Percentiles rank a stretch among this genome's conserved stretches.
Conservation (phyloP, 2,888 invertebrate species). For the Dermolepida albohirtum region DNA sequence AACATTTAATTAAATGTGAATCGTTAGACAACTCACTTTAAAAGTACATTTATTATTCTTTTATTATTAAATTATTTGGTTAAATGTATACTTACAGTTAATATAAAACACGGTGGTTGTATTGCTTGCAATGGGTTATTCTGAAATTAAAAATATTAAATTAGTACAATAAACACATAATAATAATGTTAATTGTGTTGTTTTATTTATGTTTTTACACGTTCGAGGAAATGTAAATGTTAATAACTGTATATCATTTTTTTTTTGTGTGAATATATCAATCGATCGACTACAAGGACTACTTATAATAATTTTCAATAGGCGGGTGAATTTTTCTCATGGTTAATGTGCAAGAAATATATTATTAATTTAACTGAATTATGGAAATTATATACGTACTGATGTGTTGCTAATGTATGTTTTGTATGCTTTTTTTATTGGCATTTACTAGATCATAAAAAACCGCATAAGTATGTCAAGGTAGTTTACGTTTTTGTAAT, state of each 20-base stretch:
- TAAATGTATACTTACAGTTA: slow-evolving; percentile 13
- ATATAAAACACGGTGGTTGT: background rate
- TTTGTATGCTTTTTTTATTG: slow-evolving; percentile 2
- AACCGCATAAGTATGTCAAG: background rate
- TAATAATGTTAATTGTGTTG: background rate
- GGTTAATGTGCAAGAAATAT: background rate
- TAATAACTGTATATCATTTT: slow-evolving; percentile 14
- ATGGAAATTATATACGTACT: slow-evolving; percentile 27
- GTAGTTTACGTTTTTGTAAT: no score
- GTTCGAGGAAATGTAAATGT: slow-evolving; percentile 1
- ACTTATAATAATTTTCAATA: slow-evolving; percentile 22
- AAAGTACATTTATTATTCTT: background rate
- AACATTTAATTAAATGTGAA: no score
- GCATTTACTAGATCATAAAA: slow-evolving; percentile 15
- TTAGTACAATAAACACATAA: slow-evolving; percentile 1
- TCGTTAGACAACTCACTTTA: background rate
- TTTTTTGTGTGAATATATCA: slow-evolving; percentile 3
- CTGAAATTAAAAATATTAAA: slow-evolving; percentile 13
- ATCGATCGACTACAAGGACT: slow-evolving; percentile 23
- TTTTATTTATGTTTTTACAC: background rate
- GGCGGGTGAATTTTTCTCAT: slow-evolving; percentile 6
- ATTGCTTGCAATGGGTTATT: slow-evolving; percentile 5
- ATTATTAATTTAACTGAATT: slow-evolving; percentile 18
- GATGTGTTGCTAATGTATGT: slow-evolving; percentile 8
- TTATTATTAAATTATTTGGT: no score